Conservation (phyloP, 1,140 invertebrate species). For the Sitodiplosis mosellana region DNA sequence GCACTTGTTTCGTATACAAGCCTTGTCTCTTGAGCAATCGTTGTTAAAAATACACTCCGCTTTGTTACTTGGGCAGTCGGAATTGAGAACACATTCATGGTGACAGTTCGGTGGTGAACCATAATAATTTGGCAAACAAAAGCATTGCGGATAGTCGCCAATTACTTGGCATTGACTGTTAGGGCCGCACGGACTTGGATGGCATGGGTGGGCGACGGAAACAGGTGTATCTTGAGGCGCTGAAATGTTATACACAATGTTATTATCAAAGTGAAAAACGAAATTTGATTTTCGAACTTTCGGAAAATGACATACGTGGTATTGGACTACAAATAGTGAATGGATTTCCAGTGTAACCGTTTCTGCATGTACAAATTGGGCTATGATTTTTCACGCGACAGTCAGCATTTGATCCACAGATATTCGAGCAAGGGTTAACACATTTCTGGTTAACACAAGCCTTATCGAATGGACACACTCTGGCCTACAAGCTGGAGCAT, state of each 20-base stretch:
- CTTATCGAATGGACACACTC: slow-evolving; percentile 59
- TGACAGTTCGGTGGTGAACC: slow-evolving; percentile 60
- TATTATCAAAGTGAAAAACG: no score
- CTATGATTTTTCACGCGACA: slow-evolving; percentile 72
- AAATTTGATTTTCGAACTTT: no score
- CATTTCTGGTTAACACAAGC: slow-evolving; percentile 71
- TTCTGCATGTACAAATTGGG: slow-evolving; percentile 57
- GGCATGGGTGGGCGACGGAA: slow-evolving; percentile 50
- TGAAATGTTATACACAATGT: slow-evolving; percentile 9
- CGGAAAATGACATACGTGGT: slow-evolving; percentile 31
- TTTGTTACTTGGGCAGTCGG: slow-evolving; percentile 56
- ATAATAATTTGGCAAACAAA: slow-evolving; percentile 52
- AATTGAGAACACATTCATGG: slow-evolving; percentile 59
- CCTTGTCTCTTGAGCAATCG: slow-evolving; percentile 52
- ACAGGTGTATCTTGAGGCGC: slow-evolving; percentile 29
- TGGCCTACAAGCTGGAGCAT: slow-evolving; percentile 55
- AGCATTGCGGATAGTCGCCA: slow-evolving; percentile 44
- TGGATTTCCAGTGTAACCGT: slow-evolving; percentile 65
- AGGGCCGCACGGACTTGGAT: slow-evolving; percentile 64
- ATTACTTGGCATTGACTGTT: slow-evolving; percentile 41
- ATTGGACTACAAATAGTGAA: slow-evolving; percentile 46
- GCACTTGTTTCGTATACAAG: slow-evolving; percentile 59
- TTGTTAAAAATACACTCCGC: slow-evolving; percentile 57
- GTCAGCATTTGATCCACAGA: slow-evolving; percentile 59
- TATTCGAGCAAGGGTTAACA: slow-evolving; percentile 62